Conservation (phyloP, 2,888 invertebrate species). For the Caenorhabditis zanzibari region DNA sequence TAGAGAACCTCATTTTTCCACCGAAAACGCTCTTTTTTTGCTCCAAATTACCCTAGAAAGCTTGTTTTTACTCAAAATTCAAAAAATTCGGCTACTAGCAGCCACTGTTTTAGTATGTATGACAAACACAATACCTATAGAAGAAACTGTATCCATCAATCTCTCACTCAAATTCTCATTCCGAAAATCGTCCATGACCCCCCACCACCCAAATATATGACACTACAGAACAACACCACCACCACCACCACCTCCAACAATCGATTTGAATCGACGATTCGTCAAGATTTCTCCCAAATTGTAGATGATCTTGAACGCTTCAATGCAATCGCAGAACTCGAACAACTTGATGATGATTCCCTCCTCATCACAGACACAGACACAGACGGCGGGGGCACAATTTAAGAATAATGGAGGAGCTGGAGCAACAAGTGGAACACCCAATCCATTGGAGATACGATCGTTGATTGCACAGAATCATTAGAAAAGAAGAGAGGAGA, state of each 20-base stretch:
- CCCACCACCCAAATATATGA: neutral
- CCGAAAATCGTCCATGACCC: no score
- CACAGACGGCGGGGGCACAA: constrained; percentile 32
- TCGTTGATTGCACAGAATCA: constrained; percentile 60
- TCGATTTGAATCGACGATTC: neutral
- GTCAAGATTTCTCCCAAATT: constrained; percentile 29
- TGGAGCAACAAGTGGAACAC: neutral
- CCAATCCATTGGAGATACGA: constrained; percentile 54
- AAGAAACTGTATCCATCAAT: neutral
- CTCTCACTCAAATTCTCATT: neutral
- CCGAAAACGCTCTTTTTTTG: no score
- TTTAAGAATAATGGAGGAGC: constrained; percentile 19
- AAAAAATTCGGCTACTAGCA: no score
- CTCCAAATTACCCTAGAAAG: no score
- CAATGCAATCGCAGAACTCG: constrained; percentile 55
- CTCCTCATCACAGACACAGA: neutral
- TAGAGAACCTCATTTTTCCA: no score
- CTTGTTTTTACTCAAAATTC: no score
- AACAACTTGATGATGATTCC: constrained; percentile 56
- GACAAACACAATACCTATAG: no score
- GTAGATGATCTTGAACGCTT: constrained; percentile 60
- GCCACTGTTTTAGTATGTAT: no score
- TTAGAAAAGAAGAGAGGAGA: no score
- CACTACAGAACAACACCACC: neutral
- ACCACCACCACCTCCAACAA: neutral